A percentile compares a stretch with the other conserved stretches of the same genome.
phyloP scores from a whole-genome alignment of 2,113 vertebrate species.

The Holacanthus passer region DNA sequence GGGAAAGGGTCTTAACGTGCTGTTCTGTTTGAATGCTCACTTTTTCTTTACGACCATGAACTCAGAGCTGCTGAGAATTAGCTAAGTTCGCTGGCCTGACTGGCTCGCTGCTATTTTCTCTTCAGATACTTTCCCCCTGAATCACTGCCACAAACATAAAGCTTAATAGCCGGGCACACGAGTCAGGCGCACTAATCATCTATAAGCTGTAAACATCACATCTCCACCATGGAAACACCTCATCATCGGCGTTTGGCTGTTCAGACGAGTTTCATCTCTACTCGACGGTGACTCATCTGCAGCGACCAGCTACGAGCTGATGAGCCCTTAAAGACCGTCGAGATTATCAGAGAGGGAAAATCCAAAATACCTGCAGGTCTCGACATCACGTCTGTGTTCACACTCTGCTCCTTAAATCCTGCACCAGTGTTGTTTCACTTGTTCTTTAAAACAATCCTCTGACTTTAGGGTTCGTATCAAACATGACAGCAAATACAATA shows the following conservation, averaged over 20 bases:
- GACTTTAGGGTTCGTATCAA: no score
- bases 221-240: conserved; percentile 57
- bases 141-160: conserved; percentile 60
- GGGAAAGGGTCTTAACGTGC: conserved; percentile 26
- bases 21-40: conserved; percentile 2
- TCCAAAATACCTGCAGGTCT: neutral
- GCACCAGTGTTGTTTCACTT: neutral
- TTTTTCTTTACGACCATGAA: neutral
- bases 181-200: conserved; percentile 45
- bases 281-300: conserved; percentile 36
- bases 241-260: neutral
- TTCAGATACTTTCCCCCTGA: conserved; percentile 62
- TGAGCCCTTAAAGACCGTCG: conserved; percentile 7
- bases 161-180: conserved; percentile 25
- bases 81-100: neutral
- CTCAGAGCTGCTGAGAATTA: conserved; percentile 16
- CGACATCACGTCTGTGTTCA: neutral
- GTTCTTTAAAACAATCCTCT: neutral
- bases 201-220: conserved; percentile 49
- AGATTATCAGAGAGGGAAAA: conserved; percentile 6
- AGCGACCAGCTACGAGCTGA: conserved; percentile 29
- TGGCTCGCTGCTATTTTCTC: conserved; percentile 26
- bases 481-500: neutral
- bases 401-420: neutral
- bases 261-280: conserved; percentile 51